Conservation (phyloP, 2,797 vertebrate species). For the Psittacula echo region DNA sequence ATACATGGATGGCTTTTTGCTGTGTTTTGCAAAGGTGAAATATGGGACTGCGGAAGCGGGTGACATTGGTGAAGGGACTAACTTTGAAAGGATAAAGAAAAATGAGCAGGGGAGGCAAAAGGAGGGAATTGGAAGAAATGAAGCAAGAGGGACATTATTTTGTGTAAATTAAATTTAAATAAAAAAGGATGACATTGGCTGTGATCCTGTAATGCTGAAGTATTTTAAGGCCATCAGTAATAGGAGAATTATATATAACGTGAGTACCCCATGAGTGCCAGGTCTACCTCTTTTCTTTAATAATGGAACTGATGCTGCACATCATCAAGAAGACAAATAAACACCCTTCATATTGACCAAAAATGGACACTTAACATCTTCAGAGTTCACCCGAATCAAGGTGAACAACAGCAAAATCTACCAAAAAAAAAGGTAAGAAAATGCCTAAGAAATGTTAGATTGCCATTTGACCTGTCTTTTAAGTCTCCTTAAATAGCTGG, state of each 20-base stretch:
- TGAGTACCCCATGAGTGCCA: constrained; percentile 3
- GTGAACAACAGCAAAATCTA: not conserved
- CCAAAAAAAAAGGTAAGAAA: not conserved
- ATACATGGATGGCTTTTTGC: not conserved
- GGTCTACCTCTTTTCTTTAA: constrained; percentile 13
- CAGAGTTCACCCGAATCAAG: not conserved
- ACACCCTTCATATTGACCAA: constrained; percentile 6
- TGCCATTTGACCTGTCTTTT: not conserved
- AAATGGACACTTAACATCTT: not conserved
- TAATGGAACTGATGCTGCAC: constrained; percentile 18
- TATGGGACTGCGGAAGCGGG: not conserved
- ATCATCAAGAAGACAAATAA: constrained; percentile 57
- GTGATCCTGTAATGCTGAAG: constrained; percentile 66
- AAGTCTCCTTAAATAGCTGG: not conserved
- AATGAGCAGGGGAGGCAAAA: constrained; percentile 62
- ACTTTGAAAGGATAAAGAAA: constrained; percentile 66
- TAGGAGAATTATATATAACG: constrained; percentile 58
- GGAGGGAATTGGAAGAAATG: constrained; percentile 72
- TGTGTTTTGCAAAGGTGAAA: constrained; percentile 44
- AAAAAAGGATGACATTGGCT: constrained; percentile 69
- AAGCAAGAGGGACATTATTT: constrained; percentile 77
- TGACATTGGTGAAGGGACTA: constrained; percentile 59
- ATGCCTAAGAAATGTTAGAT: not conserved
- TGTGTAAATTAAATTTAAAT: constrained; percentile 78
- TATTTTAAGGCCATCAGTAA: constrained; percentile 57